These are phyloP conservation scores for Spicauda simplicius DNA, from an alignment of 2,888 invertebrate genomes.

Conservation along the genomic window DNA sequence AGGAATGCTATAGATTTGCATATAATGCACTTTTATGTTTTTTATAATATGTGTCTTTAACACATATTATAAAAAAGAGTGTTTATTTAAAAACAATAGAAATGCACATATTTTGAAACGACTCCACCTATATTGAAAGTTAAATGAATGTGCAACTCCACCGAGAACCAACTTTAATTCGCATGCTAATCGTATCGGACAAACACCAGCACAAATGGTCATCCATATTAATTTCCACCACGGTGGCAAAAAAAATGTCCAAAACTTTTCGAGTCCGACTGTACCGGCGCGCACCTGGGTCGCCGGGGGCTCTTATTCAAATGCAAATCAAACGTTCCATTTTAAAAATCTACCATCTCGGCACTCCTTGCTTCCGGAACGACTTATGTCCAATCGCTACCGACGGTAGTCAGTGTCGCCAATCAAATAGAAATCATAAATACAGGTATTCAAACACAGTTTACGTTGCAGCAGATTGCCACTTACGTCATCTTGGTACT, in stretches of 20 bases:
- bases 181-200: conserved; percentile 59
- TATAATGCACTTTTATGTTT: too few species aligned
- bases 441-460: conserved; percentile 42
- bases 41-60: too few species aligned
- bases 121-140: conserved; percentile 28
- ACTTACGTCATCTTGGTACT: conserved; percentile 53
- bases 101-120: too few species aligned
- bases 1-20: too few species aligned
- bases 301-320: conserved; percentile 84
- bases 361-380: conserved; percentile 80
- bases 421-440: conserved; percentile 48
- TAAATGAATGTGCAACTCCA: conserved; percentile 43
- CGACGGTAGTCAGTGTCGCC: conserved; percentile 50
- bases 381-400: conserved; percentile 78
- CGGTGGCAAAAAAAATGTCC: conserved; percentile 46
- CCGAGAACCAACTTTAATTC: conserved; percentile 48
- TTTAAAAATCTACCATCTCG: conserved; percentile 85
- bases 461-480: conserved; percentile 40
- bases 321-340: conserved; percentile 86
- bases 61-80: too few species aligned
- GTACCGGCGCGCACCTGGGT: conserved; percentile 81
- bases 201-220: conserved; percentile 62
- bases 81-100: too few species aligned
- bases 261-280: conserved; percentile 69
- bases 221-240: conserved; percentile 66